Evolutionary conservation across 2,888 invertebrate genomes (phyloP), one percentile per base, ranked within the genome.

Genomic region (Liopterus haemorrhoidalis): DNA sequence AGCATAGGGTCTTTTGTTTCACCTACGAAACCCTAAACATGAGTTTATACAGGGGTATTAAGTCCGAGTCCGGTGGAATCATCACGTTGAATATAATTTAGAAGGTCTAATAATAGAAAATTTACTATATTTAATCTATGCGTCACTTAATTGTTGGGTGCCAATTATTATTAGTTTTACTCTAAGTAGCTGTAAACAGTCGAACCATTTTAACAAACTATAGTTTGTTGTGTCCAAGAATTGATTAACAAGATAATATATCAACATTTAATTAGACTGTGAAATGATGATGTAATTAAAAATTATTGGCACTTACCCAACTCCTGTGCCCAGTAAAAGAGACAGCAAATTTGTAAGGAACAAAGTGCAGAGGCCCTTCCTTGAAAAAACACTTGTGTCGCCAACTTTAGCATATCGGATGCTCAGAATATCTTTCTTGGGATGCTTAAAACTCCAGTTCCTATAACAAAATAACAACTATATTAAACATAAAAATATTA

Each of bases 261-360:
- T 22, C 21, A n/a, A 3, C 9, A 15, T 32, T 12, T 24, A 16
- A 14, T 8, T 27, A n/a, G 24, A 12, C n/a, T 37, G 14, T 9
- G n/a, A 24, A 27, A 9, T 16, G n/a, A n/a, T n/a, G n/a, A n/a
- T n/a, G n/a, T n/a, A n/a, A n/a, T n/a, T n/a, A n/a, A n/a, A n/a
- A n/a, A n/a, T n/a, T n/a, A n/a, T n/a, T n/a, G n/a, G n/a, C n/a
- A 55, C 73, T 73, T 67, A 91, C 89, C 94, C 94, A 58, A 95
- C 79, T 48, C 94, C 93, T 49, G 93, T 88, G 52, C 94, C 94
- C 49, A 95, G 73, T 54, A 95, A 70, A 50, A 95, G 73, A 4
- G 93, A 93, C 42, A 95, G 75, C 52, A 95, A 75, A 72, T 94
- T 95, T 55, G 91, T 89, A 59, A 95, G 75, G 57, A 95, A 78